Conservation (phyloP, 2,888 invertebrate genomes). For the Microplitis deprimator region DNA sequence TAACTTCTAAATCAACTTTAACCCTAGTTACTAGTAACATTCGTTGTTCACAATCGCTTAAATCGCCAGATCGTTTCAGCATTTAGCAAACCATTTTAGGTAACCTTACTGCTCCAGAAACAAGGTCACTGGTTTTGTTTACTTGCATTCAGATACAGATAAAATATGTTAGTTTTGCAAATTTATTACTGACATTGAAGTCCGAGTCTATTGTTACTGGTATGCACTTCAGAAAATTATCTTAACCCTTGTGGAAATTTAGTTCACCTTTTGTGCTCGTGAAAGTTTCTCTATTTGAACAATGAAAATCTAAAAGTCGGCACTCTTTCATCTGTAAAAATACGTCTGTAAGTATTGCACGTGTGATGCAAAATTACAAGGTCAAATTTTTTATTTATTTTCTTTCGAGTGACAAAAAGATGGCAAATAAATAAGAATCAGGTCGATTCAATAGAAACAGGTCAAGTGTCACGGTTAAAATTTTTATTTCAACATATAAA, state of each 20-base stretch:
- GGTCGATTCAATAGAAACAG: not conserved
- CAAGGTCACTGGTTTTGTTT: conserved; percentile 56
- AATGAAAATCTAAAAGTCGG: not conserved
- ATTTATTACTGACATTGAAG: conserved; percentile 22
- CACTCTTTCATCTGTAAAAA: not conserved
- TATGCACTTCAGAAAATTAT: not conserved
- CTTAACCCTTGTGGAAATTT: conserved; percentile 11
- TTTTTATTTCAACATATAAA: not conserved
- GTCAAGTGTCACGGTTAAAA: not conserved
- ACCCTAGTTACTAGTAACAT: not conserved
- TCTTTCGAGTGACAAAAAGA: not conserved
- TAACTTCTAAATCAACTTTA: not conserved
- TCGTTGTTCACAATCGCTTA: not conserved
- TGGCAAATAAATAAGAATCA: not conserved
- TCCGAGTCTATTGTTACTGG: not conserved
- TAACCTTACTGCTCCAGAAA: conserved; percentile 42
- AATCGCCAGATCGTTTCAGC: not conserved
- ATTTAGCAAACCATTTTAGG: not conserved
- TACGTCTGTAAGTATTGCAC: not conserved
- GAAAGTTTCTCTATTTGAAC: not conserved
- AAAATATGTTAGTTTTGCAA: not conserved
- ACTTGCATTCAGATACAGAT: not conserved
- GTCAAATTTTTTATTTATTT: not conserved
- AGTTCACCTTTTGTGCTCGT: conserved; percentile 16
- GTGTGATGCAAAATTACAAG: not conserved